Evolutionary conservation across 1,140 invertebrate species (phyloP), one percentile per base, ranked within the genome.

Genomic region (Bombus superbus): DNA sequence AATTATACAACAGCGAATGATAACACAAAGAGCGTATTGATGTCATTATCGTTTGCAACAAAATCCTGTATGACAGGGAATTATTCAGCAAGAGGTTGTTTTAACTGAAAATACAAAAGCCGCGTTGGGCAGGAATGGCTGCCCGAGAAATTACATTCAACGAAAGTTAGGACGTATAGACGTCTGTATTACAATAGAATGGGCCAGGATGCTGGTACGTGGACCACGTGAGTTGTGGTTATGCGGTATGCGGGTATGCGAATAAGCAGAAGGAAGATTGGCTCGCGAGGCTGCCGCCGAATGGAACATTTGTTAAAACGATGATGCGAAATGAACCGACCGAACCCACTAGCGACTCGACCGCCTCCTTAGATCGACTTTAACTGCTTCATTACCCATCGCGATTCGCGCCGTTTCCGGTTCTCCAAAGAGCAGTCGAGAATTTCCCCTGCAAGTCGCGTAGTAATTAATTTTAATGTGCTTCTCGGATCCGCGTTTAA

Each of bases 181-280:
- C 71, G 40, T 74, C 71, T 75, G 57, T 75, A 47, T 82, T 38
- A 81, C 40, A 44, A 74, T 81, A 35, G 80, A 57, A 71, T 8
- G 13, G 44, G 28, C 11, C 9, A 71, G 66, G 28, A 62, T 81
- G 71, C 71, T 64, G 71, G 81, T 82, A 82, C 47, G 71, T 15
- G 69, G 81, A 75, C 74, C 81, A 74, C 71, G 81, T 75, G 81
- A 82, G 69, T 75, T 82, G 81, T 82, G 81, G 81, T 82, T 82
- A 82, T 75, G 81, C 81, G 81, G 81, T 82, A 82, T 82, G 81
- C 71, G 81, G 81, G 81, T 72, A 82, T 22, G 81, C 71, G 81
- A 75, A 82, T 82, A 82, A 82, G 71, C 57, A 9, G 38, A 9
- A 25, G 71, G 71, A 82, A 82, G 71, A 75, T 82, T 82, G 81